Conservation (phyloP, 2,113 vertebrate species). For the Lepus europaeus region DNA sequence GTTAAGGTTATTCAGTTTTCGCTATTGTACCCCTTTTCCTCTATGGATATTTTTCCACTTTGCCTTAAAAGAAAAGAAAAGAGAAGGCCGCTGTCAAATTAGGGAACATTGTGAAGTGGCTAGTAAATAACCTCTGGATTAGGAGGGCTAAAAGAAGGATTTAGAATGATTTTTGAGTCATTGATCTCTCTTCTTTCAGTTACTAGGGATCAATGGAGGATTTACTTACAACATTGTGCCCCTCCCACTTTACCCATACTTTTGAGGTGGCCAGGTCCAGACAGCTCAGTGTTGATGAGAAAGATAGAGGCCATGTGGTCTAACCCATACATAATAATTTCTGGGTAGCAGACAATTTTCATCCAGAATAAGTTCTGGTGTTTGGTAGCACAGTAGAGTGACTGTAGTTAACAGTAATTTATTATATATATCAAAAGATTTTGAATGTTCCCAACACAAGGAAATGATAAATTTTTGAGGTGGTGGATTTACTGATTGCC, state of each 20-base stretch:
- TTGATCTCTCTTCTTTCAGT: slow-evolving; percentile 71
- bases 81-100: slow-evolving; percentile 67
- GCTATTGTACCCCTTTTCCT: not conserved
- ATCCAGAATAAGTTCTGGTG: not conserved
- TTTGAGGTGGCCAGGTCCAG: slow-evolving; percentile 25
- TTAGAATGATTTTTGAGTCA: slow-evolving; percentile 72
- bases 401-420: no score
- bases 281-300: not conserved
- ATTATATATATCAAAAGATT: no score
- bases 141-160: slow-evolving; percentile 68
- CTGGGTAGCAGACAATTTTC: slow-evolving; percentile 10
- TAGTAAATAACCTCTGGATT: slow-evolving; percentile 73
- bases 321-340: not conserved
- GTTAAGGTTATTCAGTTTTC: not conserved
- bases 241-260: slow-evolving; percentile 28
- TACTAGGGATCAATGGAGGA: slow-evolving; percentile 60
- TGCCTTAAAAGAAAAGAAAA: slow-evolving; percentile 47
- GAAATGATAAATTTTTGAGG: no score
- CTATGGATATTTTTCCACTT: slow-evolving; percentile 24
- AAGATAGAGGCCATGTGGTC: not conserved
- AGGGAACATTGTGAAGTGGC: slow-evolving; percentile 62
- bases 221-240: slow-evolving; percentile 60
- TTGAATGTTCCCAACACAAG: no score
- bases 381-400: no score
- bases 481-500: no score